These are phyloP conservation scores for Tichodroma muraria DNA, from an alignment of 2,113 vertebrate genomes.

Conservation along the genomic window DNA sequence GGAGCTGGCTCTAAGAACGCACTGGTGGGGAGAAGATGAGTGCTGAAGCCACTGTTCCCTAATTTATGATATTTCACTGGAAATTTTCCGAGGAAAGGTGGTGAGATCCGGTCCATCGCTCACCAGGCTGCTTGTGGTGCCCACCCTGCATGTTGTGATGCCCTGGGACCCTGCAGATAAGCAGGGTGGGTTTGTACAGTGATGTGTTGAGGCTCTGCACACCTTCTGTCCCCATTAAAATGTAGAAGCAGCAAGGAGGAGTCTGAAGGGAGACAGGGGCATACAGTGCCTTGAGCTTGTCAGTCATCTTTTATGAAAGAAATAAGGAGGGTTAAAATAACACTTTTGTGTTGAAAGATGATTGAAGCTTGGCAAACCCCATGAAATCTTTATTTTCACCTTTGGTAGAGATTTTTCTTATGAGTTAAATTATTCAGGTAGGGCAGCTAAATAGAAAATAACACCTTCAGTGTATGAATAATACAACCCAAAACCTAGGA, in stretches of 20 bases:
- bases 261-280: background rate
- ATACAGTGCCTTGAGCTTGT: background rate
- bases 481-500: background rate
- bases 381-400: slow-evolving; percentile 26
- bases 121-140: background rate
- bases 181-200: background rate
- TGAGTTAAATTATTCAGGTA: slow-evolving; percentile 31
- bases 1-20: background rate
- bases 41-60: background rate
- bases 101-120: background rate
- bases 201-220: background rate
- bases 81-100: background rate
- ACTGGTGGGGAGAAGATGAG: background rate
- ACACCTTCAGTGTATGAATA: background rate
- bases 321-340: slow-evolving; percentile 1
- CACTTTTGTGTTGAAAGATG: background rate
- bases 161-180: background rate
- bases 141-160: background rate
- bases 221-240: background rate
- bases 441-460: slow-evolving; percentile 17
- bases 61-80: background rate
- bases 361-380: slow-evolving; percentile 3
- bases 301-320: background rate
- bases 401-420: background rate
- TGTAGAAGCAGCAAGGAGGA: background rate